Percentiles rank a stretch among this genome's conserved stretches.
phyloP scores from a whole-genome alignment of 53 echinoderm and acorn worm genomes.

The Stichopus horrens region DNA sequence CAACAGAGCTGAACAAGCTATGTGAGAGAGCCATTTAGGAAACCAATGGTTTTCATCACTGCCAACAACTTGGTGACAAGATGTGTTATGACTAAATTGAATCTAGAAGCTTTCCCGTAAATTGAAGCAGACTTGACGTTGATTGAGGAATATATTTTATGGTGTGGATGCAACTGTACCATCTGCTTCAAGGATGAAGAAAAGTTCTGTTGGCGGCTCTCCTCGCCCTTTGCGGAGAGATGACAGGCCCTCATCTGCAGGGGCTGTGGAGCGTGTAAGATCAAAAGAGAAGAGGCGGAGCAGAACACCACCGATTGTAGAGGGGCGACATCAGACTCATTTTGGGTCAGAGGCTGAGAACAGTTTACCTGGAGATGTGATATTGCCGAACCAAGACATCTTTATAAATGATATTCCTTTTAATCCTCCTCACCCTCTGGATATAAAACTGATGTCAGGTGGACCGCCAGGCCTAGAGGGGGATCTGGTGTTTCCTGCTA shows the following conservation, averaged over 20 bases:
- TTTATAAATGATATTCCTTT: constrained; percentile 31
- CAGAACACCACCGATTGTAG: constrained; percentile 25
- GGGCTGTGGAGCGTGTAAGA: constrained; percentile 38
- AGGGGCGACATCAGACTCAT: constrained; percentile 8
- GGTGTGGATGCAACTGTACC: neutral
- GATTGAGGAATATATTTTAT: constrained; percentile 27
- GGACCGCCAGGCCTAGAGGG: constrained; percentile 55
- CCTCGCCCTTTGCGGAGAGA: constrained; percentile 38
- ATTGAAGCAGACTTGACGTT: neutral
- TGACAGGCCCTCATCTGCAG: constrained; percentile 36
- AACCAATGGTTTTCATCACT: neutral
- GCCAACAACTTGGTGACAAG: neutral
- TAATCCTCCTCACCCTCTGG: constrained; percentile 58
- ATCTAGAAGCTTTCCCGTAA: constrained; percentile 24
- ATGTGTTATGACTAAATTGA: neutral
- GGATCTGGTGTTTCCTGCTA: constrained; percentile 51
- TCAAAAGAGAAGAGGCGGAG: constrained; percentile 40
- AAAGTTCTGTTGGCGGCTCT: constrained; percentile 32
- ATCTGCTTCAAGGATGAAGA: constrained; percentile 7
- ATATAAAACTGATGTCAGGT: constrained; percentile 67
- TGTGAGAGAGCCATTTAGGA: neutral
- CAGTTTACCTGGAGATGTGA: constrained; percentile 38
- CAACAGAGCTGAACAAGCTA: neutral
- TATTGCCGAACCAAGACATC: constrained; percentile 36
- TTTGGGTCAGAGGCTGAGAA: constrained; percentile 33